Conservation (phyloP, 2,113 vertebrate species). For the Vulpes lagopus region DNA sequence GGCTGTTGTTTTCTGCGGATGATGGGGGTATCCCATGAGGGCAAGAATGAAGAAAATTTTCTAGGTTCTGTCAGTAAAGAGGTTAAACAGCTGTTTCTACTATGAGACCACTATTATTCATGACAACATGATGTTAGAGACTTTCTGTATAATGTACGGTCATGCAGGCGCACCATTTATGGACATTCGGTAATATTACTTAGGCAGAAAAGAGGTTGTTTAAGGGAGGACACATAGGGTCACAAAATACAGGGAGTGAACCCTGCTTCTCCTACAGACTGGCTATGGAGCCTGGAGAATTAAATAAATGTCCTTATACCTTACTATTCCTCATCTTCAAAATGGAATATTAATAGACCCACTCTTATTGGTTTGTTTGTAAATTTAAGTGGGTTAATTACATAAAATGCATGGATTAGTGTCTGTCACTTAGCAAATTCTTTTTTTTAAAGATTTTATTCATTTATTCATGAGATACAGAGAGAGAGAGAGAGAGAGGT, state of each 20-base stretch:
- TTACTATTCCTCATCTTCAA: constrained; percentile 15
- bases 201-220: neutral
- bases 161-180: neutral
- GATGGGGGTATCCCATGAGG: neutral
- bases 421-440: neutral
- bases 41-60: neutral
- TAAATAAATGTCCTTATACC: neutral
- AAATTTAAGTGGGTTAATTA: constrained; percentile 13
- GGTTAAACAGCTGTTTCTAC: constrained; percentile 16
- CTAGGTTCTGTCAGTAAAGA: neutral
- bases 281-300: neutral
- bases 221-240: neutral
- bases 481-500: too few species aligned
- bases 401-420: neutral
- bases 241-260: neutral
- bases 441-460: too few species aligned
- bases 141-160: neutral
- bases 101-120: neutral
- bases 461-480: too few species aligned
- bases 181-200: neutral
- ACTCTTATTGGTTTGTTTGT: neutral
- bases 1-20: neutral
- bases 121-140: neutral
- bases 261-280: neutral
- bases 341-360: constrained; percentile 30